phyloP scores from a whole-genome alignment of 2,113 vertebrate species.

The Sigmodon hispidus region DNA sequence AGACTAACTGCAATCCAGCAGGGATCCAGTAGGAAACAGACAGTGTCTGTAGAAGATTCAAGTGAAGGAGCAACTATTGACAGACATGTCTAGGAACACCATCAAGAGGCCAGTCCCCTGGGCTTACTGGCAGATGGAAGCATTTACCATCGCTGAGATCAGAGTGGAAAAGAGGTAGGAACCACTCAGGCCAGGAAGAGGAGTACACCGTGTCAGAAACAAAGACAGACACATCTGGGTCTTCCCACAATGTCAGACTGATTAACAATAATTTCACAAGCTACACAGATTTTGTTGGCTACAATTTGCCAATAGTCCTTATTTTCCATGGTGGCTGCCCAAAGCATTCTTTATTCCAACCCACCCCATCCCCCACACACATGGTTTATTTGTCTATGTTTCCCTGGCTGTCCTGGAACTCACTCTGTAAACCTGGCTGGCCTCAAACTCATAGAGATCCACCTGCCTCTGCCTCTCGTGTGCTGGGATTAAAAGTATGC shows the following conservation, averaged over 20 bases:
- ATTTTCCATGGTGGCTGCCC: background rate
- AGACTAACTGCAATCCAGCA: background rate
- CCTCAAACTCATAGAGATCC: background rate
- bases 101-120: background rate
- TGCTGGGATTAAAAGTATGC: background rate
- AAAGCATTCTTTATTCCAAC: background rate
- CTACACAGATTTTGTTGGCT: background rate
- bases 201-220: background rate
- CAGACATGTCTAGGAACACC: background rate
- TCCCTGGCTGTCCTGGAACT: background rate
- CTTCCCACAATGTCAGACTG: background rate
- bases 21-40: slow-evolving; percentile 31
- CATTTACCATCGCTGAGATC: background rate
- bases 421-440: too few species aligned
- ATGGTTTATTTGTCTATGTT: background rate
- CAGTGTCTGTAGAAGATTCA: background rate
- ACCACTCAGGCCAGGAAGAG: background rate
- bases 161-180: background rate
- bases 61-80: background rate
- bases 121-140: background rate
- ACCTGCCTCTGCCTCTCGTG: background rate
- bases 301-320: background rate
- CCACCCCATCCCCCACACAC: background rate
- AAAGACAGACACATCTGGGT: background rate
- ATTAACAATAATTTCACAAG: background rate